Conservation (phyloP, 2,113 vertebrate genomes). For the Pterophyllum scalare region DNA sequence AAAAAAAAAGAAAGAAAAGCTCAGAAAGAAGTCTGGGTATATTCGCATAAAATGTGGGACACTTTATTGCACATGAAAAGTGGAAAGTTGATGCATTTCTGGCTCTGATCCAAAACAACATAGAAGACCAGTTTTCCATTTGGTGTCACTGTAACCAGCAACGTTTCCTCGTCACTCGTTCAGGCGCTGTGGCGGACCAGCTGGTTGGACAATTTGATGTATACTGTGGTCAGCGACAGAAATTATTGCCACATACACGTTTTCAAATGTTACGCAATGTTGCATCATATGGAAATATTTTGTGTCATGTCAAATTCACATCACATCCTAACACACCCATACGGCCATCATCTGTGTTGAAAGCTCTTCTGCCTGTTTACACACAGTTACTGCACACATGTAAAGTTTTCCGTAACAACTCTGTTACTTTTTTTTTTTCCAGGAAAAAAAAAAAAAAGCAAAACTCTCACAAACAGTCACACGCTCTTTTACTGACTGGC, state of each 20-base stretch:
- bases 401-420: not conserved
- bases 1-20: not conserved
- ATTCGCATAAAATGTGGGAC: constrained; percentile 41
- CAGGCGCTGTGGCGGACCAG: constrained; percentile 1
- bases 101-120: constrained; percentile 9
- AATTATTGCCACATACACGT: constrained; percentile 53
- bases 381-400: constrained; percentile 5
- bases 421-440: not conserved
- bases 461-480: not conserved
- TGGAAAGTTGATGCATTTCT: constrained; percentile 49
- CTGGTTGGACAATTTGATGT: constrained; percentile 33
- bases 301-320: constrained; percentile 27
- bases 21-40: constrained; percentile 23
- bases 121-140: constrained; percentile 54
- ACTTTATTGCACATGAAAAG: constrained; percentile 46
- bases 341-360: constrained; percentile 18
- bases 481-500: not conserved
- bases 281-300: constrained; percentile 64
- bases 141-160: constrained; percentile 25
- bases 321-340: constrained; percentile 33
- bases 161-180: constrained; percentile 32
- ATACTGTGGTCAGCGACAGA: constrained; percentile 44
- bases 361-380: constrained; percentile 5
- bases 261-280: constrained; percentile 44
- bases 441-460: too few species aligned